Conservation (phyloP, 2,113 vertebrate species). For the Ictalurus furcatus region DNA sequence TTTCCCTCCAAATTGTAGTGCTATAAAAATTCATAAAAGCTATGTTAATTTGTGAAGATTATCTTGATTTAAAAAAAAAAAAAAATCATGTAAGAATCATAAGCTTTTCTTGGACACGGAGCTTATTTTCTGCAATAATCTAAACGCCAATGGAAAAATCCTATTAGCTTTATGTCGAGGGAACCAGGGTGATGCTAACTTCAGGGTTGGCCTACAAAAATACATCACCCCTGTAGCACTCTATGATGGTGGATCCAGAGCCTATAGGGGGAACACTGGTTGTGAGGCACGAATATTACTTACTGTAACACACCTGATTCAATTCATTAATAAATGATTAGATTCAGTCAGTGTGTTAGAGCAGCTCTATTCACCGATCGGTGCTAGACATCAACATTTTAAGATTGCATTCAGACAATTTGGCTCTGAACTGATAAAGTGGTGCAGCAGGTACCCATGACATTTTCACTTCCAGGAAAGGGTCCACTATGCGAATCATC, state of each 20-base stretch:
- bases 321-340: not conserved
- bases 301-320: not conserved
- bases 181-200: too few relatives aligned
- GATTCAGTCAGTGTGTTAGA: not conserved
- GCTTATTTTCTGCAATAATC: too few relatives aligned
- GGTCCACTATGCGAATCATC: slow-evolving; percentile 67
- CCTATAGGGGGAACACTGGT: not conserved
- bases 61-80: too few relatives aligned
- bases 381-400: not conserved
- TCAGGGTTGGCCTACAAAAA: too few relatives aligned
- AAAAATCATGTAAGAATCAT: too few relatives aligned
- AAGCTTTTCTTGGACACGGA: too few relatives aligned
- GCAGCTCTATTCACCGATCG: not conserved
- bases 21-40: too few relatives aligned
- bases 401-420: not conserved
- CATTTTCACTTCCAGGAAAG: slow-evolving; percentile 71
- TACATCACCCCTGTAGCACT: too few relatives aligned
- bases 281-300: not conserved
- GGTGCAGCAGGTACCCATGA: slow-evolving; percentile 72
- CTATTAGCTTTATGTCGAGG: too few relatives aligned
- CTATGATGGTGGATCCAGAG: not conserved
- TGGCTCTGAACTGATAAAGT: not conserved
- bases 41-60: too few relatives aligned
- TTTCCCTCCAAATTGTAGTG: too few relatives aligned
- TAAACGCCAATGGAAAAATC: too few relatives aligned